These are phyloP conservation scores for Amorpha juglandis DNA, from an alignment of 2,888 invertebrate genomes.

Conservation along the genomic window DNA sequence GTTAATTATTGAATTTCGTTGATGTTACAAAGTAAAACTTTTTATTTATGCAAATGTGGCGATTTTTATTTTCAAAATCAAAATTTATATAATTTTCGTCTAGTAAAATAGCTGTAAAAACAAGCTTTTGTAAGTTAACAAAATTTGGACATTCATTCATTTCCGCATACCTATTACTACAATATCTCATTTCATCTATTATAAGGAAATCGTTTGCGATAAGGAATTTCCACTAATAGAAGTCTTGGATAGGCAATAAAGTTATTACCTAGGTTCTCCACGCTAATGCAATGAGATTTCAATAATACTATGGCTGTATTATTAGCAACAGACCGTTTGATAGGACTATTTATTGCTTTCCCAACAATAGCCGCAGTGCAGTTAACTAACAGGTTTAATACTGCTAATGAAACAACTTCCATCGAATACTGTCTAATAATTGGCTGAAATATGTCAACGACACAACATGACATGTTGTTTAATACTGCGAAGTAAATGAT, in stretches of 20 bases:
- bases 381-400: slow-evolving; percentile 52
- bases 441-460: slow-evolving; percentile 39
- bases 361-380: slow-evolving; percentile 48
- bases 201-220: slow-evolving; percentile 33
- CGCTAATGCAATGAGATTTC: slow-evolving; percentile 36
- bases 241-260: slow-evolving; percentile 24
- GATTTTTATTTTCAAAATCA: no score
- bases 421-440: slow-evolving; percentile 45
- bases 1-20: slow-evolving; percentile 35
- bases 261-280: slow-evolving; percentile 22
- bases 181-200: not conserved
- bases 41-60: not conserved
- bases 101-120: no score
- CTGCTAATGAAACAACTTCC: slow-evolving; percentile 42
- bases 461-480: slow-evolving; percentile 43
- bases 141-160: no score
- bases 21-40: not conserved
- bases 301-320: slow-evolving; percentile 33
- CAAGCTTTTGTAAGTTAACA: no score
- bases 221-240: slow-evolving; percentile 10
- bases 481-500: slow-evolving; percentile 44
- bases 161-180: not conserved
- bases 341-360: slow-evolving; percentile 45
- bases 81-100: no score
- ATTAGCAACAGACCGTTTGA: slow-evolving; percentile 38